Percentiles rank a stretch among this genome's conserved stretches.
Evolutionary conservation across 2,888 invertebrate genomes (phyloP).

Genomic region (Fragum sueziense): DNA sequence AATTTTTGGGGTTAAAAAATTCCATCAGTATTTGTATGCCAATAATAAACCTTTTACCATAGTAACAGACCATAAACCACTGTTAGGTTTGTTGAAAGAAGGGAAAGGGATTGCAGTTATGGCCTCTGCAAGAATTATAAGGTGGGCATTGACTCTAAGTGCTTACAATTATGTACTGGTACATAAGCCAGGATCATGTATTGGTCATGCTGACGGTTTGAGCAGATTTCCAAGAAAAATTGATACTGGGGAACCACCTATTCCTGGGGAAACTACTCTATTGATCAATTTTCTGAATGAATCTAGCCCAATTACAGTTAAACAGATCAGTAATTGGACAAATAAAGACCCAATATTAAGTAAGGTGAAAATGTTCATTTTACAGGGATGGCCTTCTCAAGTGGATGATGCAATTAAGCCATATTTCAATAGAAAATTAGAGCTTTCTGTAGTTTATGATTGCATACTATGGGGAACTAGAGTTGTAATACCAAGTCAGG

Average conservation of each 20-base stretch:
- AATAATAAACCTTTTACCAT: slow-evolving; percentile 45
- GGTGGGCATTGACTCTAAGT: slow-evolving; percentile 15
- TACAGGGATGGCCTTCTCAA: neutral
- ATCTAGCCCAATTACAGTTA: neutral
- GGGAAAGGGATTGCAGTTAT: slow-evolving; percentile 14
- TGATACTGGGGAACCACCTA: slow-evolving; percentile 12
- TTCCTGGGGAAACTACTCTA: slow-evolving; percentile 14
- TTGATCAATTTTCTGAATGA: neutral
- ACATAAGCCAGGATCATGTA: slow-evolving; percentile 11
- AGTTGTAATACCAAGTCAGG: neutral
- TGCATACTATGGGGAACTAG: slow-evolving; percentile 13
- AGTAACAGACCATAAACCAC: slow-evolving; percentile 44
- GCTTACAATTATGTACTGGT: slow-evolving; percentile 17
- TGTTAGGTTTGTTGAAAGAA: slow-evolving; percentile 29
- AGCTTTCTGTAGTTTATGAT: neutral
- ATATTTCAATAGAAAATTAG: neutral
- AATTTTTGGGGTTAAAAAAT: slow-evolving; percentile 60
- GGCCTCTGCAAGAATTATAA: slow-evolving; percentile 9
- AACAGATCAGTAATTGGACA: neutral
- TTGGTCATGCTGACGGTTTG: slow-evolving; percentile 17
- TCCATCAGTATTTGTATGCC: slow-evolving; percentile 64
- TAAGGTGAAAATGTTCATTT: neutral
- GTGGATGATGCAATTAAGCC: neutral
- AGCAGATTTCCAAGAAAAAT: slow-evolving; percentile 16
- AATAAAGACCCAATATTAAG: neutral